phyloP scores from a whole-genome alignment of 2,888 invertebrate genomes.

The Tipula unca region DNA sequence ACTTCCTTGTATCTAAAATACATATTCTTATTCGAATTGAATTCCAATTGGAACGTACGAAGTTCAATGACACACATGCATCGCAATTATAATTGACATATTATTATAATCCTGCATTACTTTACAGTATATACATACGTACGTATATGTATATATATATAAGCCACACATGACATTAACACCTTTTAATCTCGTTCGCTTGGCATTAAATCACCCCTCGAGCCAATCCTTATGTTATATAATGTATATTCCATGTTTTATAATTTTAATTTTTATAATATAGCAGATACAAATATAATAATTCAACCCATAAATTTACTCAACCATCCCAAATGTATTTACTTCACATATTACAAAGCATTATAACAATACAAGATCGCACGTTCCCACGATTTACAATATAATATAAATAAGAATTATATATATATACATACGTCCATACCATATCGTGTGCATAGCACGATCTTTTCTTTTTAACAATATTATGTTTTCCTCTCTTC shows the following conservation, averaged over 20 bases:
- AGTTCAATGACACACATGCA: background rate
- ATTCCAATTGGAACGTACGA: background rate
- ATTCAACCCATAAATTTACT: background rate
- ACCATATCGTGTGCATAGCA: slow-evolving; percentile 18
- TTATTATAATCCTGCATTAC: background rate
- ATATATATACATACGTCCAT: background rate
- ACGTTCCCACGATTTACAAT: slow-evolving; percentile 19
- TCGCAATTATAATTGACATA: background rate
- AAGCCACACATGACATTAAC: background rate
- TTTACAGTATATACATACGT: background rate
- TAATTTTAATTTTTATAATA: background rate
- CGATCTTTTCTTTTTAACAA: background rate
- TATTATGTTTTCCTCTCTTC: background rate
- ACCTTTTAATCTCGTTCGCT: background rate
- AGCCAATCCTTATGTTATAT: background rate
- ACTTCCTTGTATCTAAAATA: too few relatives aligned
- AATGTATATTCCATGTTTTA: background rate
- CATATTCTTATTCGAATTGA: too few relatives aligned
- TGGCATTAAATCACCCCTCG: background rate
- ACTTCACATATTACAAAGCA: background rate
- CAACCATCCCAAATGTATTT: slow-evolving; percentile 14
- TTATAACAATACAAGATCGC: slow-evolving; percentile 14
- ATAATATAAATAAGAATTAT: background rate
- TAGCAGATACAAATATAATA: background rate
- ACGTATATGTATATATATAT: background rate